These are phyloP conservation scores for Halyomorpha halys DNA, from an alignment of 1,140 invertebrate genomes.

Conservation along the genomic window DNA sequence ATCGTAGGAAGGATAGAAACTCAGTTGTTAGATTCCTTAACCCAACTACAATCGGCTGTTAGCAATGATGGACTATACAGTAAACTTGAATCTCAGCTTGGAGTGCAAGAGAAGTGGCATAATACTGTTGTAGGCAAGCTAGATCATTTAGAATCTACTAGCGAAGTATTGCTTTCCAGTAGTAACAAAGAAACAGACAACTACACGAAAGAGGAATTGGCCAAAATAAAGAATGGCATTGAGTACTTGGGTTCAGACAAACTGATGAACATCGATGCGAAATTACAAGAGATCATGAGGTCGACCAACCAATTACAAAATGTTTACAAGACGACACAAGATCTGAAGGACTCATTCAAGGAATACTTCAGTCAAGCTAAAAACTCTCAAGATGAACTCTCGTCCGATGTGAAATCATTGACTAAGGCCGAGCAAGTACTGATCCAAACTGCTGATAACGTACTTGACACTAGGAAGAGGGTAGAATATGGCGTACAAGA, in stretches of 20 bases:
- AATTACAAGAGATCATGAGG: constrained; percentile 36
- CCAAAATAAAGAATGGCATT: constrained; percentile 13
- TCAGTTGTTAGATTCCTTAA: neutral
- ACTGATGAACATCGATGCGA: constrained; percentile 25
- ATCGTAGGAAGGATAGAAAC: constrained; percentile 25
- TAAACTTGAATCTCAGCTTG: neutral
- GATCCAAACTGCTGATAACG: constrained; percentile 71
- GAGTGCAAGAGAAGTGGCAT: constrained; percentile 12
- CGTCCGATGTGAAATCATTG: constrained; percentile 36
- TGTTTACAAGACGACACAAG: constrained; percentile 23
- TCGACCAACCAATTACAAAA: constrained; percentile 22
- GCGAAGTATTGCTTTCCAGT: neutral
- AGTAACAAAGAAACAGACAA: neutral
- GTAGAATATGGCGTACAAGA: constrained; percentile 77
- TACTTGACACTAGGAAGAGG: constrained; percentile 69
- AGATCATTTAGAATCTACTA: neutral
- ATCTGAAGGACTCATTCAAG: constrained; percentile 24
- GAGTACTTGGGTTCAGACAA: neutral
- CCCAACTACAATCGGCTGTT: neutral
- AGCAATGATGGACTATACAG: neutral
- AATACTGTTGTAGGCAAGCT: neutral
- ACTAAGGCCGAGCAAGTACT: constrained; percentile 68
- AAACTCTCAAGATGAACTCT: constrained; percentile 34
- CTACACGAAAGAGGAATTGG: constrained; percentile 25
- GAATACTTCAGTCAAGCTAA: constrained; percentile 34